Base-by-base conservation (phyloP, 2,113 vertebrate species). In the Ictidomys tridecemlineatus region DNA sequence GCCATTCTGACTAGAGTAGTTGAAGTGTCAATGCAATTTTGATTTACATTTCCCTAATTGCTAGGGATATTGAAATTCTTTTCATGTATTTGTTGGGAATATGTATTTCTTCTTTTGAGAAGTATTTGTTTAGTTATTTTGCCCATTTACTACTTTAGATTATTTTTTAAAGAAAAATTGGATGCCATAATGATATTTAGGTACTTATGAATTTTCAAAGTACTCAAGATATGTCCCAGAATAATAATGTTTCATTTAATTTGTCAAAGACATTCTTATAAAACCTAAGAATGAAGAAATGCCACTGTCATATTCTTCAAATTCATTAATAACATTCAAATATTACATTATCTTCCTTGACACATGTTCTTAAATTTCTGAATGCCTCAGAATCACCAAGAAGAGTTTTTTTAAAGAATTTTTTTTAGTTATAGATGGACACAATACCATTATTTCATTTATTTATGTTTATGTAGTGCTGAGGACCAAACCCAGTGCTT, bases 261-360 rank as follows among this genome's bases (percentile, higher is more conserved):
- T 90, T 83, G 3, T 96, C 89, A 89, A 63, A 92, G 39, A 89
- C 30, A 58, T 20, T 58, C 28, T 94, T 89, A 92, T 24, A 56
- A 92, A 72, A 84, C 37, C 24, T 53, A 96, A 82, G 42, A 91
- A 70, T 87, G 9, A 96, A 86, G n/a, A 97, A 90, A 92, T 69
- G 1, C 1, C 34, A 87, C 48, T 58, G 42, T 17, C 39, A 74
- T 92, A 63, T 20, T 93, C 82, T 93, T 56, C 48, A 26, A 92
- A 77, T 73, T 78, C 89, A 80, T 70, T 77, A 84, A 53, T 83
- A 87, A 94, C 91, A 84, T 51, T 51, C 48, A 88, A 8, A 58
- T 65, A 69, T 24, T 70, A 61, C 17, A 69, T 24, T 70, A 61
- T 14, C 77, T 88, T 93, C 39, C 17, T 70, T 72, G 34, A 94